A percentile compares a stretch with the other conserved stretches of the same genome.
Conservation (phyloP, 2,113 vertebrate genomes). For the Caracal caracal region DNA sequence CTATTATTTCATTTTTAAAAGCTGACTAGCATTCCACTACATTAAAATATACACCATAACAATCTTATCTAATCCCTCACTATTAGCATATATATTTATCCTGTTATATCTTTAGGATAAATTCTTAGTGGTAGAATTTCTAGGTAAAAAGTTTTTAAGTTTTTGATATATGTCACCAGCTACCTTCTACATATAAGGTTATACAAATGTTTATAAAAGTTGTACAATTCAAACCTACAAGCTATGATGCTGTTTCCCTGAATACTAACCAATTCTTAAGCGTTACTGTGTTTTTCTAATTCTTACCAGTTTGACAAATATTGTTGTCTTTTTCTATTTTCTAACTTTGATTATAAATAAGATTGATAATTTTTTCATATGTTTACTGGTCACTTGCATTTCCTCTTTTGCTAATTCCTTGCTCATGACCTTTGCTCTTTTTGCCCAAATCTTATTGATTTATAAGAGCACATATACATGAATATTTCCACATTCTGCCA, state of each 20-base stretch:
- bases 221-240: not conserved
- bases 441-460: not conserved
- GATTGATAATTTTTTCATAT: not conserved
- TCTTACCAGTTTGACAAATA: not conserved
- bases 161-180: not conserved
- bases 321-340: not conserved
- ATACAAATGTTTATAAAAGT: not conserved
- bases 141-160: slow-evolving; percentile 11
- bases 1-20: slow-evolving; percentile 24
- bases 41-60: not conserved
- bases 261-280: not conserved
- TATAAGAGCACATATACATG: not conserved
- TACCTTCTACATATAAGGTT: not conserved
- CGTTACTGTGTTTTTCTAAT: not conserved
- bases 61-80: not conserved
- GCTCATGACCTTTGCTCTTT: not conserved
- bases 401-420: slow-evolving; percentile 1
- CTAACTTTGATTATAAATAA: not conserved
- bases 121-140: slow-evolving; percentile 4
- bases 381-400: not conserved
- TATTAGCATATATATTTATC: not conserved
- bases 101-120: not conserved
- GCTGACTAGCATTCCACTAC: not conserved
- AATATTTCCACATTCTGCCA: not conserved
- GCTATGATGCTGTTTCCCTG: not conserved